Evolutionary conservation across 2,113 vertebrate species (phyloP).

Genomic region (Chloroceryle aenea): DNA sequence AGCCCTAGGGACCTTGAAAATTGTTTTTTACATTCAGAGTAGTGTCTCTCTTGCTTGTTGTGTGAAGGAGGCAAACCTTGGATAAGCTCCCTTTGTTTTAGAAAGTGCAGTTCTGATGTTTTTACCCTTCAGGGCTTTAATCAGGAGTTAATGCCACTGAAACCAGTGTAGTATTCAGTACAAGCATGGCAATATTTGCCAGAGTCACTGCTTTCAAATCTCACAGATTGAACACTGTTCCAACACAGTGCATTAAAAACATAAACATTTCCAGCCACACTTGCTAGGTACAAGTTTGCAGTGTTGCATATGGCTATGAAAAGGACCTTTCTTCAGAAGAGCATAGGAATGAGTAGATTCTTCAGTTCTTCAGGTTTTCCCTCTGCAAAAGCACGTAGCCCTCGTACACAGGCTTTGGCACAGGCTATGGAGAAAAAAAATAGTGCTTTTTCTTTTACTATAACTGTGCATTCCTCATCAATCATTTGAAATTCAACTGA

Average conservation of each 20-base stretch:
- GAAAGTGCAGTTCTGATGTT: not conserved
- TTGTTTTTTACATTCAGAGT: not conserved
- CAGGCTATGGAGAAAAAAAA: not conserved
- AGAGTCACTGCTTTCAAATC: not conserved
- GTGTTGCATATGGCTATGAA: conserved; percentile 27
- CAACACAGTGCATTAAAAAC: not conserved
- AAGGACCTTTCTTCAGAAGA: conserved; percentile 49
- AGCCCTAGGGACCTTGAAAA: not conserved
- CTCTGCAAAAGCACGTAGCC: conserved; percentile 17
- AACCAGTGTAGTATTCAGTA: not conserved
- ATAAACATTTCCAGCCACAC: conserved; percentile 10
- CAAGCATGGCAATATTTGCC: not conserved
- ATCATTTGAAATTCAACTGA: not conserved
- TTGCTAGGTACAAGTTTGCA: not conserved
- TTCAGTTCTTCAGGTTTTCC: not conserved
- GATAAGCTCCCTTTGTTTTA: not conserved
- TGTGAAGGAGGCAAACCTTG: not conserved
- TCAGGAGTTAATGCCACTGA: not conserved
- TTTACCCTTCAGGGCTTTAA: not conserved
- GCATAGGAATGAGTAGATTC: not conserved
- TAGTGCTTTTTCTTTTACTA: not conserved
- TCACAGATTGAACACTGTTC: not conserved
- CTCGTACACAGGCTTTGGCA: conserved; percentile 33
- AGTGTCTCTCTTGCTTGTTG: not conserved
- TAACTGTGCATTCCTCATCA: not conserved